Percentiles rank a stretch among this genome's conserved stretches.
Evolutionary conservation across 2,888 invertebrate genomes (phyloP).

Genomic region (Boloria euphrosyne): DNA sequence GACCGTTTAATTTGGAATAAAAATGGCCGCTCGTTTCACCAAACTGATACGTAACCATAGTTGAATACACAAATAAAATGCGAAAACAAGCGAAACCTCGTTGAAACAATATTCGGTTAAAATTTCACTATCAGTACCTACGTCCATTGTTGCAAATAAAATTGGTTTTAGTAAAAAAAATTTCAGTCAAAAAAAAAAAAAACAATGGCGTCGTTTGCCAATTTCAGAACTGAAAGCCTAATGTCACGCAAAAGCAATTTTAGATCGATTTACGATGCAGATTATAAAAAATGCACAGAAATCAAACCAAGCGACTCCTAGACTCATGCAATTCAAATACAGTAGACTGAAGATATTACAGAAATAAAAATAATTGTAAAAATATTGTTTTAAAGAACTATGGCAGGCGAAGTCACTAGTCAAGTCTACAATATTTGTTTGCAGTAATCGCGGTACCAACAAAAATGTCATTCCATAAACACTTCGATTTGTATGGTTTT

Average conservation of each 20-base stretch:
- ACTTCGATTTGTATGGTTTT: conserved; percentile 59
- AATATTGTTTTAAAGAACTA: too few species aligned
- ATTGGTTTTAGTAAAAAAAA: conserved; percentile 25
- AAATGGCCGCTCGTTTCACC: conserved; percentile 30
- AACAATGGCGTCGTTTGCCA: conserved; percentile 28
- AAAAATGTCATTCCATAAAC: conserved; percentile 70
- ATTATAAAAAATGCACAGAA: conserved; percentile 60
- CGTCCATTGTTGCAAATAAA: conserved; percentile 20
- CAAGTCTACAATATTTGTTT: conserved; percentile 28
- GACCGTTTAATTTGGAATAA: conserved; percentile 28
- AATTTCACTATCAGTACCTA: conserved; percentile 29
- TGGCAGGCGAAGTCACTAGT: neutral
- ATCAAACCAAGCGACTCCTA: conserved; percentile 67
- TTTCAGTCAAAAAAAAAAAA: conserved; percentile 24
- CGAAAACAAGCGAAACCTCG: conserved; percentile 36
- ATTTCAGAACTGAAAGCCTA: conserved; percentile 34
- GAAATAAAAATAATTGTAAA: neutral
- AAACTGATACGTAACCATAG: conserved; percentile 39
- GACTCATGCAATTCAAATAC: conserved; percentile 60
- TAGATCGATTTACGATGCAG: conserved; percentile 54
- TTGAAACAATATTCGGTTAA: conserved; percentile 34
- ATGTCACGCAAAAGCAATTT: conserved; percentile 52
- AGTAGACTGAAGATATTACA: conserved; percentile 31
- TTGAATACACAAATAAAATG: conserved; percentile 41
- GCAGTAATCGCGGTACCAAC: conserved; percentile 53